Evolutionary conservation across 2,888 invertebrate species (phyloP).

Genomic region (Copidosoma aretas): DNA sequence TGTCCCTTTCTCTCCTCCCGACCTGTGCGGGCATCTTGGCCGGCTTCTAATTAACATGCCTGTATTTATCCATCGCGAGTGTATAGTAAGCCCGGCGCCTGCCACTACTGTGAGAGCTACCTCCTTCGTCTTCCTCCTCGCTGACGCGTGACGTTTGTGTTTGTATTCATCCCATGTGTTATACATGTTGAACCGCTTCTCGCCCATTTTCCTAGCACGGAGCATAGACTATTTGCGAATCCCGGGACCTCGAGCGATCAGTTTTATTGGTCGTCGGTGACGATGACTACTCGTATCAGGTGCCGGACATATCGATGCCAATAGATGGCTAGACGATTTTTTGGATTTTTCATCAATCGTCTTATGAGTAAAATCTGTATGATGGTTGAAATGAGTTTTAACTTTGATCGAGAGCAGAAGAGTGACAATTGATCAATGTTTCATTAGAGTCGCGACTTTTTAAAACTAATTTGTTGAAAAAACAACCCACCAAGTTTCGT

Average conservation of each 20-base stretch:
- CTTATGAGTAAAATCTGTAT: no score
- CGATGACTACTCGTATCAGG: neutral
- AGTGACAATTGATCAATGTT: no score
- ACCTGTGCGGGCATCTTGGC: neutral
- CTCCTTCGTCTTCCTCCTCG: neutral
- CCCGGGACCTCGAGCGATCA: conserved; percentile 53
- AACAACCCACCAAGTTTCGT: no score
- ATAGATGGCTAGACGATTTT: no score
- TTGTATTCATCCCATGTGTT: neutral
- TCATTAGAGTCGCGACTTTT: no score
- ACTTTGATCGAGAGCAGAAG: no score
- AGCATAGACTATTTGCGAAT: conserved; percentile 56
- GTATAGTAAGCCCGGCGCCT: conserved; percentile 4
- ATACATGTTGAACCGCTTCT: conserved; percentile 12
- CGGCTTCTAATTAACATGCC: conserved; percentile 32
- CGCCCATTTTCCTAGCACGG: conserved; percentile 25
- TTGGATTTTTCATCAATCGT: no score
- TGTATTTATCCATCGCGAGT: conserved; percentile 27
- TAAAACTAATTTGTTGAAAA: no score
- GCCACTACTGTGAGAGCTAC: neutral
- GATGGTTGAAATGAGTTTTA: no score
- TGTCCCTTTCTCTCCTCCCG: no score
- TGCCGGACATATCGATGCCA: no score
- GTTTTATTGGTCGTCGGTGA: conserved; percentile 56
- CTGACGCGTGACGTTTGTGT: neutral